phyloP scores from a whole-genome alignment of 2,888 invertebrate genomes.

The Diadromus collaris region DNA sequence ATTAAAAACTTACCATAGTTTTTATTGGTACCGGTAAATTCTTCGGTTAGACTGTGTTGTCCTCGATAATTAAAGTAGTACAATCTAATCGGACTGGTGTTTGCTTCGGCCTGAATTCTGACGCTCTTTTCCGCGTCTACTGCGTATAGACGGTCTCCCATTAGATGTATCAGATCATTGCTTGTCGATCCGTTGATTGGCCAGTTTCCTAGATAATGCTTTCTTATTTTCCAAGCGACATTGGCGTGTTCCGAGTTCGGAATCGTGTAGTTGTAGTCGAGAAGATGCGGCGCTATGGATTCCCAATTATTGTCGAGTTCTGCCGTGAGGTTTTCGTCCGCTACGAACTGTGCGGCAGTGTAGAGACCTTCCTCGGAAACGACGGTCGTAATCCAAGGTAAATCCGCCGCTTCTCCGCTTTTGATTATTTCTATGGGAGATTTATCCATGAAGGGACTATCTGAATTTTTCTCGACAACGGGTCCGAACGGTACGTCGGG shows the following conservation, averaged over 20 bases:
- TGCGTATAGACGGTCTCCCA: conserved; percentile 84
- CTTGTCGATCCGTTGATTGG: conserved; percentile 80
- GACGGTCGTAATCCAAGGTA: conserved; percentile 85
- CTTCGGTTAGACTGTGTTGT: conserved; percentile 81
- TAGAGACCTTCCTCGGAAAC: conserved; percentile 86
- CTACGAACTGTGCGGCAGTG: conserved; percentile 81
- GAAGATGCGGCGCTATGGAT: conserved; percentile 82
- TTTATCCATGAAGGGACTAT: conserved; percentile 83
- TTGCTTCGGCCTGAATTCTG: conserved; percentile 81
- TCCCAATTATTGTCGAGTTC: conserved; percentile 82
- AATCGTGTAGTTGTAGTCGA: conserved; percentile 83
- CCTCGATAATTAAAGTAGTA: conserved; percentile 84
- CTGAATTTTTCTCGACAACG: conserved; percentile 82
- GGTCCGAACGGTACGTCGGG: conserved; percentile 87
- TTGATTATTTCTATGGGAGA: conserved; percentile 84
- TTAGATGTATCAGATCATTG: conserved; percentile 78
- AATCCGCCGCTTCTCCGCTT: conserved; percentile 81
- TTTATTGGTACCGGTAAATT: conserved; percentile 80
- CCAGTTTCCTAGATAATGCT: conserved; percentile 81
- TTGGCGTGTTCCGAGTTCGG: conserved; percentile 77
- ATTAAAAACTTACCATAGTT: conserved; percentile 80
- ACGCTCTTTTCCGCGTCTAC: conserved; percentile 82
- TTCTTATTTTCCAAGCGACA: conserved; percentile 81
- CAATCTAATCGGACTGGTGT: conserved; percentile 82
- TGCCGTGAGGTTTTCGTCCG: conserved; percentile 78